phyloP scores from a whole-genome alignment of 2,888 invertebrate genomes.

The Tipula unca region DNA sequence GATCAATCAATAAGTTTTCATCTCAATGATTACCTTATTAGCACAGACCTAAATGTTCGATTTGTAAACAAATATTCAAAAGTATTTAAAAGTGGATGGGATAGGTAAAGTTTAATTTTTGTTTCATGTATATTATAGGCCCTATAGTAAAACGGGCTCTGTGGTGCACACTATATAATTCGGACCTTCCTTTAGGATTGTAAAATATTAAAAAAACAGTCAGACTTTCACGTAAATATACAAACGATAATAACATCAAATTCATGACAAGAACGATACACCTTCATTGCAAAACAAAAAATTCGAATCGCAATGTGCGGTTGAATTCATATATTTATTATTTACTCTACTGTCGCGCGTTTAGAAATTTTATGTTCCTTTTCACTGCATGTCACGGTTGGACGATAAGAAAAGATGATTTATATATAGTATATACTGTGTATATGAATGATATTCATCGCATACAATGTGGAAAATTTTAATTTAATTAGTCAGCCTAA shows the following conservation, averaged over 20 bases:
- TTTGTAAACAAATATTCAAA: no score
- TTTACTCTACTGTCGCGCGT: background rate
- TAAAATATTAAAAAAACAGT: background rate
- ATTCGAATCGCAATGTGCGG: background rate
- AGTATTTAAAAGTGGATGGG: no score
- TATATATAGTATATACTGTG: background rate
- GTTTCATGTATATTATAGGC: no score
- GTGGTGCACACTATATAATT: no score
- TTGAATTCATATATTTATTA: background rate
- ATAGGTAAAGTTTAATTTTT: no score
- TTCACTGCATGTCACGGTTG: background rate
- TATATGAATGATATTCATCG: background rate
- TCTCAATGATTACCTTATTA: no score
- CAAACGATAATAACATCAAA: background rate
- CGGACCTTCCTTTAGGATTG: no score
- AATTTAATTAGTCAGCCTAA: no score
- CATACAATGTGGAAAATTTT: background rate
- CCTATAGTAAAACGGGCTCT: no score
- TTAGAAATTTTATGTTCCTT: background rate
- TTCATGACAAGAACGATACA: no score
- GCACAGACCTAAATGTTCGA: no score
- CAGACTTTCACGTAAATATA: background rate
- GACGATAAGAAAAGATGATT: background rate
- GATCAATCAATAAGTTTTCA: no score
- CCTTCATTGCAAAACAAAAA: background rate